Evolutionary conservation across 1,140 invertebrate genomes (phyloP).

Genomic region (Pectinophora gossypiella): DNA sequence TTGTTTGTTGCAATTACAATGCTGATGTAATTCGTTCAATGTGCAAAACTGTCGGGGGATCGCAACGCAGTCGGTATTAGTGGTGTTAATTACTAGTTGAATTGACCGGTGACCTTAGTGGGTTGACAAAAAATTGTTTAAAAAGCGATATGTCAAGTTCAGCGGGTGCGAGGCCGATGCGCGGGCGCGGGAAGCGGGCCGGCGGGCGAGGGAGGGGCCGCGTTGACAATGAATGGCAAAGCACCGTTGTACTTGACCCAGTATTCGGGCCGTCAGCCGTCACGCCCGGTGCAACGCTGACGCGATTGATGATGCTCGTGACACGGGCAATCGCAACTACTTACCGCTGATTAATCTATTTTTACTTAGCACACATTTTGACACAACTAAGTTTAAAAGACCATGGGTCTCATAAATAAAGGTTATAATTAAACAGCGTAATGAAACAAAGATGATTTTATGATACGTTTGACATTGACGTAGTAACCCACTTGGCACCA

Average conservation of each 20-base stretch:
- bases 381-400: no score
- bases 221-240: constrained; percentile 71
- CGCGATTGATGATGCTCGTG: constrained; percentile 34
- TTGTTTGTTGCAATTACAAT: constrained; percentile 48
- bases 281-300: constrained; percentile 40
- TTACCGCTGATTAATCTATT: not conserved
- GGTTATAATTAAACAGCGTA: constrained; percentile 24
- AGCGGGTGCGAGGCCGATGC: constrained; percentile 46
- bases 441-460: constrained; percentile 36
- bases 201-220: constrained; percentile 9
- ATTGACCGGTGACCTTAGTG: not conserved
- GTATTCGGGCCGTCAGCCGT: constrained; percentile 57
- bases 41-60: constrained; percentile 27
- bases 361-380: not conserved
- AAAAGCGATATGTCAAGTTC: constrained; percentile 65
- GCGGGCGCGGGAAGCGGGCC: constrained; percentile 27
- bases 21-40: constrained; percentile 47
- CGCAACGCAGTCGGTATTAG: not conserved
- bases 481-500: constrained; percentile 60
- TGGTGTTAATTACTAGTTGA: not conserved
- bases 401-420: no score
- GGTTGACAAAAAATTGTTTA: constrained; percentile 19
- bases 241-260: constrained; percentile 72
- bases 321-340: constrained; percentile 9
- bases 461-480: constrained; percentile 63